phyloP scores from a whole-genome alignment of 2,797 vertebrate genomes.

The Mastacembelus armatus region DNA sequence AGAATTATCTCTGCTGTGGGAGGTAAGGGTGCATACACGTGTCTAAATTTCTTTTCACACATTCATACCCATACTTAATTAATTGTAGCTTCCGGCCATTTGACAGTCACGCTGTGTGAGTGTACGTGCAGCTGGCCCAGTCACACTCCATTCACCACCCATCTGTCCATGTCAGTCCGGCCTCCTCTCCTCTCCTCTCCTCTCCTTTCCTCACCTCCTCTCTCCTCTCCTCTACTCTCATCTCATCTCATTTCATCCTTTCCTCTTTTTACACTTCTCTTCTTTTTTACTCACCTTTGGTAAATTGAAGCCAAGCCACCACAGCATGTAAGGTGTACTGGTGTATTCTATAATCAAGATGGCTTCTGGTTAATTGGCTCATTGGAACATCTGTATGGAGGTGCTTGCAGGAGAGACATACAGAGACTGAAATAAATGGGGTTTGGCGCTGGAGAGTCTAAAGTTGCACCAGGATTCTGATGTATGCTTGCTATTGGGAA shows the following conservation, averaged over 20 bases:
- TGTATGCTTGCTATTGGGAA: constrained; percentile 31
- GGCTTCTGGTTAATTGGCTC: constrained; percentile 51
- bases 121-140: constrained; percentile 78
- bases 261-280: constrained; percentile 17
- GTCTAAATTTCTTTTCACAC: constrained; percentile 67
- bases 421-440: neutral
- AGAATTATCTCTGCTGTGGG: constrained; percentile 54
- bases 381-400: constrained; percentile 13
- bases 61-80: constrained; percentile 76
- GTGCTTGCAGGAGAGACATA: constrained; percentile 21
- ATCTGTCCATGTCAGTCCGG: constrained; percentile 78
- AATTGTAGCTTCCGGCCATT: constrained; percentile 80
- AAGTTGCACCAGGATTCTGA: constrained; percentile 21
- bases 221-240: constrained; percentile 35
- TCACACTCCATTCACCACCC: constrained; percentile 80
- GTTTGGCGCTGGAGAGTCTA: constrained; percentile 20
- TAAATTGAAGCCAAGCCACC: constrained; percentile 39
- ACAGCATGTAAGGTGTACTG: constrained; percentile 39
- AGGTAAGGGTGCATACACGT: constrained; percentile 58
- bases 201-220: constrained; percentile 16
- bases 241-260: constrained; percentile 24
- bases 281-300: constrained; percentile 39
- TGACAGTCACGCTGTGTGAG: constrained; percentile 74
- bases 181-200: constrained; percentile 44
- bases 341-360: constrained; percentile 64